Conservation (phyloP, 2,888 invertebrate species). For the Gymnosoma rotundatum region DNA sequence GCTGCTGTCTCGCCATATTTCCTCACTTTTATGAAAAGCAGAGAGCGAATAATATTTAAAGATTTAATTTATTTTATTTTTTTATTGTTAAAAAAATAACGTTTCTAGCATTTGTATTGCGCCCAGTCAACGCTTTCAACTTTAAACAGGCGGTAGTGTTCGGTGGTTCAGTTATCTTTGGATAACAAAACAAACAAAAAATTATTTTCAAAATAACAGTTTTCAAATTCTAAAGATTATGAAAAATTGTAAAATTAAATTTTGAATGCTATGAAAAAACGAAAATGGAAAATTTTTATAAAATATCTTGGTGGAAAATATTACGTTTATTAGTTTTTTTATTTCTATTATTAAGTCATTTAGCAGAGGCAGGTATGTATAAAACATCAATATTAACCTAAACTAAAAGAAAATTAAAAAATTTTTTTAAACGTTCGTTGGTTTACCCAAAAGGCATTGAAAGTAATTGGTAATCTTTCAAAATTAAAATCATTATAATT, state of each 20-base stretch:
- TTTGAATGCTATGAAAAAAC: constrained; percentile 51
- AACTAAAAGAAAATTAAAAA: not conserved
- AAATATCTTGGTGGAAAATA: constrained; percentile 48
- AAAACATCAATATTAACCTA: not conserved
- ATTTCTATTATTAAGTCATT: constrained; percentile 46
- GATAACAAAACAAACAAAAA: not conserved
- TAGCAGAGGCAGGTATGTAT: constrained; percentile 62
- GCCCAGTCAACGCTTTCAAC: constrained; percentile 16
- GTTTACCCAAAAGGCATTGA: too few relatives aligned
- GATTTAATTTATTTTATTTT: constrained; percentile 23
- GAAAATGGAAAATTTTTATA: constrained; percentile 56
- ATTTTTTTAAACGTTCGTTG: not conserved
- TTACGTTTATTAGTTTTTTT: constrained; percentile 45
- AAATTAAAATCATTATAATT: too few relatives aligned
- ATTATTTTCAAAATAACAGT: not conserved
- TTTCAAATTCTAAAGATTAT: constrained; percentile 1
- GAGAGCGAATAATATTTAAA: constrained; percentile 1
- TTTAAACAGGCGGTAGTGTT: constrained; percentile 36
- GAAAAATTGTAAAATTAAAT: constrained; percentile 20
- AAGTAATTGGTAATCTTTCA: too few relatives aligned
- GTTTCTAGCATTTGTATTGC: constrained; percentile 14
- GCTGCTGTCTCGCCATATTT: not conserved
- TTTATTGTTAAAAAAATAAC: constrained; percentile 5
- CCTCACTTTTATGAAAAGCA: not conserved
- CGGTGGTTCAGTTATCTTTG: not conserved